These are phyloP conservation scores for Campaea margaritaria DNA, from an alignment of 2,888 invertebrate species.

Conservation along the genomic window DNA sequence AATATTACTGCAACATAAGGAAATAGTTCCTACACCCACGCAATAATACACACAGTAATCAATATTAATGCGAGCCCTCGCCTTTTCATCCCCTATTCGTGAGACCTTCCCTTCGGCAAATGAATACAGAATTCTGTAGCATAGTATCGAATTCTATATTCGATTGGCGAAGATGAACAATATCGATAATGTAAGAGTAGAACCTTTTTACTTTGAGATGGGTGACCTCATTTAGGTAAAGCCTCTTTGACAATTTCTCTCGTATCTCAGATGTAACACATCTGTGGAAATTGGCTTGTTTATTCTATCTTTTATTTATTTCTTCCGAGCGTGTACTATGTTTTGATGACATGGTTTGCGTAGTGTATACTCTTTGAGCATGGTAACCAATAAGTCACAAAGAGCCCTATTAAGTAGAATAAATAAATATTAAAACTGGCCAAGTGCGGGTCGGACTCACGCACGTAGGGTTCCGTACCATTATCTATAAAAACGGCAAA, in stretches of 20 bases:
- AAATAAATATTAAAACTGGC: too few relatives aligned
- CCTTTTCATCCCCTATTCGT: background rate
- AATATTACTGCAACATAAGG: background rate
- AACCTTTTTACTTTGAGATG: conserved; percentile 2
- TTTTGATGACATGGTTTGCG: background rate
- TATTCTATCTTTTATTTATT: conserved; percentile 2
- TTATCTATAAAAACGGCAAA: too few relatives aligned
- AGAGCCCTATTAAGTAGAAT: too few relatives aligned
- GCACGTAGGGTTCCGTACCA: too few relatives aligned
- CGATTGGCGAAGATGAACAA: conserved; percentile 12
- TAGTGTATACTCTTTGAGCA: too few relatives aligned
- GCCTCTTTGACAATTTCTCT: conserved; percentile 7
- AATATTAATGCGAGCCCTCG: conserved; percentile 5
- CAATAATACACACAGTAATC: conserved; percentile 1
- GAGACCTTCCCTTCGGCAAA: background rate
- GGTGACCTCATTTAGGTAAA: conserved; percentile 11
- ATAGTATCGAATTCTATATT: background rate
- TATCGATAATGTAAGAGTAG: conserved; percentile 3
- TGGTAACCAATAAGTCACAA: too few relatives aligned
- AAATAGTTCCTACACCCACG: background rate
- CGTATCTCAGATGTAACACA: conserved; percentile 3
- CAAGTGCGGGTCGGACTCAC: too few relatives aligned
- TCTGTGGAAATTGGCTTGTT: conserved; percentile 4
- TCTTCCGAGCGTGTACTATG: background rate
- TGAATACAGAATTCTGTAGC: conserved; percentile 9